A percentile compares a stretch with the other conserved stretches of the same genome.
phyloP scores from a whole-genome alignment of 1,140 invertebrate species.

The Drosophila malerkotliana region DNA sequence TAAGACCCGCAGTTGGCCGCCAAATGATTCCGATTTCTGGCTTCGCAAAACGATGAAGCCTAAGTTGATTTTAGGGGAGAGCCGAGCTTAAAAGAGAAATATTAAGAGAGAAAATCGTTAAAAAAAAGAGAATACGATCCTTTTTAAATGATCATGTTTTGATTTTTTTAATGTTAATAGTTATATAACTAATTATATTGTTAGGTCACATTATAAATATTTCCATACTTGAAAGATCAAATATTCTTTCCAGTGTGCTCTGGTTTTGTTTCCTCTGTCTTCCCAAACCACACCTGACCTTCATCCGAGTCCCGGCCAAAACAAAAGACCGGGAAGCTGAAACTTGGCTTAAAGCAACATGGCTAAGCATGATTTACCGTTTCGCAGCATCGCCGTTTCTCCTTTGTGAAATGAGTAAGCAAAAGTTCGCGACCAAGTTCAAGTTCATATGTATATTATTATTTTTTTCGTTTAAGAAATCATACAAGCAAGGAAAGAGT shows the following conservation, averaged over 20 bases:
- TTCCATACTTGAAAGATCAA: too few relatives aligned
- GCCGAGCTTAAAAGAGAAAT: constrained; percentile 9
- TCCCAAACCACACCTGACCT: constrained; percentile 20
- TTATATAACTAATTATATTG: not conserved
- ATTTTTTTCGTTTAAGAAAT: constrained; percentile 7
- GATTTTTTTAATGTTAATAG: not conserved
- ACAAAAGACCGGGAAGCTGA: constrained; percentile 47
- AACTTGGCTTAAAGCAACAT: constrained; percentile 23
- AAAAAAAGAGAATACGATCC: constrained; percentile 15
- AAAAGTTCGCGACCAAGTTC: constrained; percentile 36
- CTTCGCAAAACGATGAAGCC: constrained; percentile 28
- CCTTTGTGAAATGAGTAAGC: constrained; percentile 42
- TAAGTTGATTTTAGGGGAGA: not conserved
- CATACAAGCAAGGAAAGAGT: constrained; percentile 10
- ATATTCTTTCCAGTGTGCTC: not conserved
- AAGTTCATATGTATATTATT: constrained; percentile 23
- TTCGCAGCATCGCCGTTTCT: constrained; percentile 13
- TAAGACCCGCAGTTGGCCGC: constrained; percentile 40
- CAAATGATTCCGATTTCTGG: constrained; percentile 42
- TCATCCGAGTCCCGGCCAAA: constrained; percentile 35
- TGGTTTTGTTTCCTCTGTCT: constrained; percentile 1
- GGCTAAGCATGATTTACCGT: constrained; percentile 50
- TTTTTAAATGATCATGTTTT: not conserved
- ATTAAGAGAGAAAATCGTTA: not conserved
- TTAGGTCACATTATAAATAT: not conserved